phyloP scores from a whole-genome alignment of 2,113 vertebrate species.

The Phylloscopus whistleri region DNA sequence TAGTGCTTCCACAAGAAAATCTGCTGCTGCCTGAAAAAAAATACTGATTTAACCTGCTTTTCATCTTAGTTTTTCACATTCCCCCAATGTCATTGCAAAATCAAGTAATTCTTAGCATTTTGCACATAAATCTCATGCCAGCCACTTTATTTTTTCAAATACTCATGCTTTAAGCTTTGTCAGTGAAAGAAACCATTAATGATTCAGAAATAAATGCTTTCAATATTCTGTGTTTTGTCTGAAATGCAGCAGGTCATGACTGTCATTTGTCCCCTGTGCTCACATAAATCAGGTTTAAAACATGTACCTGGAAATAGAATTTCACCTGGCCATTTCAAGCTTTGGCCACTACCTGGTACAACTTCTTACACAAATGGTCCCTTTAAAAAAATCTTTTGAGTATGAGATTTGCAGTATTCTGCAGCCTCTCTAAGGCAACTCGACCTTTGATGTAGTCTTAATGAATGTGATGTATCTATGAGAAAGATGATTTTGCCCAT shows the following conservation, averaged over 20 bases:
- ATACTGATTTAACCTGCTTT: background rate
- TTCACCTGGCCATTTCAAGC: background rate
- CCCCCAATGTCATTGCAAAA: background rate
- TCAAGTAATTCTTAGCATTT: background rate
- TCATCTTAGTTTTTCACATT: background rate
- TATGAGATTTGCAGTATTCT: background rate
- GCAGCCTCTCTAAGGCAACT: background rate
- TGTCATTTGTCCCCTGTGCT: background rate
- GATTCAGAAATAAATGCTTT: background rate
- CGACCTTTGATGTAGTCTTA: background rate
- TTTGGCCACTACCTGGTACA: background rate
- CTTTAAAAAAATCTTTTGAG: background rate
- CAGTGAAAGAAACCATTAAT: background rate
- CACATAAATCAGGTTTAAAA: background rate
- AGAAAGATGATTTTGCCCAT: background rate
- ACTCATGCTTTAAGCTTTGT: background rate
- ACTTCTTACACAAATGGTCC: background rate
- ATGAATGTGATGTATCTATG: background rate
- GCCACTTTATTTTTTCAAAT: background rate
- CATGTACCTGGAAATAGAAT: background rate
- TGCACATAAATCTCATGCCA: background rate
- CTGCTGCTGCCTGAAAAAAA: background rate
- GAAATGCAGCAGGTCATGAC: background rate
- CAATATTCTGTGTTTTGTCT: background rate
- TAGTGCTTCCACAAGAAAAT: background rate